A percentile compares a stretch with the other conserved stretches of the same genome.
These are phyloP conservation scores for Notolabrus celidotus DNA, from an alignment of 2,797 vertebrate species.

Conservation along the genomic window DNA sequence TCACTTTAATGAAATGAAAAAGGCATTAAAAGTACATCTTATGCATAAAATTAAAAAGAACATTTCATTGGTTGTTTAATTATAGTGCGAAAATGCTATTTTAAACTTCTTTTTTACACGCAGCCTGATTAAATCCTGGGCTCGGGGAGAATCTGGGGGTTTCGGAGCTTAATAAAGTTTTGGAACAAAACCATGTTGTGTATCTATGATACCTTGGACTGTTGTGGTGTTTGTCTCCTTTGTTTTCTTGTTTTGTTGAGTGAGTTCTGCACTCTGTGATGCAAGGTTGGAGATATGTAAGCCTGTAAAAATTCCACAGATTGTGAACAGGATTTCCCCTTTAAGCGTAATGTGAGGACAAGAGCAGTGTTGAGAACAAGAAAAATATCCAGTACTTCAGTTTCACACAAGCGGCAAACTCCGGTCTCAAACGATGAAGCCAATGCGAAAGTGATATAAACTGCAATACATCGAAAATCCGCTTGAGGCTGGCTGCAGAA, in stretches of 20 bases:
- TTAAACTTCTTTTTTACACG: neutral
- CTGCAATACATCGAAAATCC: too few species aligned
- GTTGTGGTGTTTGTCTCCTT: constrained; percentile 8
- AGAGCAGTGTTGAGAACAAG: neutral
- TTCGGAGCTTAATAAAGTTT: neutral
- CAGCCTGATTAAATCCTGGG: neutral
- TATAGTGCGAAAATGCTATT: neutral
- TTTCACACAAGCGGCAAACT: too few species aligned
- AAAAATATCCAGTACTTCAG: neutral
- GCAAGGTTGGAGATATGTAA: constrained; percentile 3
- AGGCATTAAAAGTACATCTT: too few species aligned
- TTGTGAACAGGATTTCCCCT: constrained; percentile 39
- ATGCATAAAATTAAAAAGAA: too few species aligned
- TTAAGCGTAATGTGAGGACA: neutral
- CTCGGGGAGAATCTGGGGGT: neutral
- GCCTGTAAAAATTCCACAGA: constrained; percentile 22
- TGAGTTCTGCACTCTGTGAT: constrained; percentile 22
- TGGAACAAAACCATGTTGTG: neutral
- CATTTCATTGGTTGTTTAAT: too few species aligned
- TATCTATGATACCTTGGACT: constrained; percentile 7
- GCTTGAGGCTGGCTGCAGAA: too few species aligned
- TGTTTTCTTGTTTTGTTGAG: constrained; percentile 28
- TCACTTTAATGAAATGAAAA: too few species aligned
- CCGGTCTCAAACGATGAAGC: too few species aligned
- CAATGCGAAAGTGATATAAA: too few species aligned